Percentiles rank a stretch among this genome's conserved stretches.
These are phyloP conservation scores for Miichthys miiuy DNA, from an alignment of 2,797 vertebrate species.

Conservation along the genomic window DNA sequence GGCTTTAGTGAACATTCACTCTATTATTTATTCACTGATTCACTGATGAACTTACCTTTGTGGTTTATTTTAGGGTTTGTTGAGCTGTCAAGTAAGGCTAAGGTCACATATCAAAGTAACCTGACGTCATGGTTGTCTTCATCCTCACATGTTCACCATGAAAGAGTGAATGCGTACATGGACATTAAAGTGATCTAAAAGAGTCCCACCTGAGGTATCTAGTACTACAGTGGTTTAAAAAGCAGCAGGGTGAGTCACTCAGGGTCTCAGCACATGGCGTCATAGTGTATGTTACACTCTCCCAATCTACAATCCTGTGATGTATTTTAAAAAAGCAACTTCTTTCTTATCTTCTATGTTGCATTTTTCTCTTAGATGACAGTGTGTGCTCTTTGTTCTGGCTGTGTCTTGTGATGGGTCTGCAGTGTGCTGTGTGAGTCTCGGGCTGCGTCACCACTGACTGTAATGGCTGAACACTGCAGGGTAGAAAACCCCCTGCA, in stretches of 20 bases:
- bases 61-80: background rate
- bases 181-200: conserved; percentile 1
- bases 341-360: conserved; percentile 43
- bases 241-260: conserved; percentile 5
- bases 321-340: conserved; percentile 34
- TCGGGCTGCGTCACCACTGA: conserved; percentile 78
- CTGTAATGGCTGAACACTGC: conserved; percentile 77
- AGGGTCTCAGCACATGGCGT: conserved; percentile 15
- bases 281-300: conserved; percentile 24
- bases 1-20: too few species aligned
- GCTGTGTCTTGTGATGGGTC: conserved; percentile 73
- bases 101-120: background rate
- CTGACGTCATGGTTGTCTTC: background rate
- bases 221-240: conserved; percentile 1
- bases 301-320: conserved; percentile 16
- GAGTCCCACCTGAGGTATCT: conserved; percentile 28
- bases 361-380: conserved; percentile 64
- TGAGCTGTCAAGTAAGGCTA: conserved; percentile 7
- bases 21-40: too few species aligned
- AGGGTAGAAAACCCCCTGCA: conserved; percentile 73
- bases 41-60: conserved; percentile 34
- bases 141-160: conserved; percentile 3
- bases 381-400: conserved; percentile 76
- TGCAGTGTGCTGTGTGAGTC: conserved; percentile 78
- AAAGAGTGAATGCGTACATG: background rate